Evolutionary conservation across 2,888 invertebrate species (phyloP), one percentile per base, ranked within the genome.

Genomic region (Glomeris marginata): DNA sequence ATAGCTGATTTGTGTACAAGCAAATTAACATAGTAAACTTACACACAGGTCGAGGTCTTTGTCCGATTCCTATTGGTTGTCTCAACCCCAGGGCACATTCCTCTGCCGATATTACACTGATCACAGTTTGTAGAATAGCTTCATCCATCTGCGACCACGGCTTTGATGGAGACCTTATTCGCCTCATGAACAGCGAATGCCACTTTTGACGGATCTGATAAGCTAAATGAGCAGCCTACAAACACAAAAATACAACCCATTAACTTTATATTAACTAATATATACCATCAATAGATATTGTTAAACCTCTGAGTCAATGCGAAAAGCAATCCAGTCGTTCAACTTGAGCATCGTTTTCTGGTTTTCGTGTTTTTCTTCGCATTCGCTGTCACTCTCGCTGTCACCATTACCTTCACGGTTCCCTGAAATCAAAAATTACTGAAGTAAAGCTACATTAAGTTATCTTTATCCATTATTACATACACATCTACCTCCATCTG

Each of bases 321-420:
- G 74, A 63, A 84, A 84, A 2, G 76, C 74, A 54, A 81, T 74
- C 82, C 83, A 84, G 52, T 81, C 80, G 61, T 84, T 83, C 0
- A 84, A 66, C 42, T 77, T 75, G 36, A 84, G 67, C 38, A 68
- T 67, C 6, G 72, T 69, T 36, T 67, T 69, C 50, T 64, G 63
- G 1, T 65, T 67, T 44, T 71, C 72, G 15, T 69, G 67, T 22
- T 66, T 66, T 46, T 69, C 69, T 55, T 76, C 73, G 44, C 66
- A 70, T 58, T 75, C 75, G 43, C 73, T 74, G 58, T 75, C 75
- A 55, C 70, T 70, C 49, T 58, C 57, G 37, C 58, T 58, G 48
- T 60, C 60, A 44, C 58, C 58, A 38, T 58, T 56, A 21, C 55
- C 56, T 46, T 59, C 61, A 47, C 50, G 54, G 41, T 40, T 28